A percentile compares a stretch with the other conserved stretches of the same genome.
These are phyloP conservation scores for Saccostrea echinata DNA, from an alignment of 1,140 invertebrate species.

Conservation along the genomic window DNA sequence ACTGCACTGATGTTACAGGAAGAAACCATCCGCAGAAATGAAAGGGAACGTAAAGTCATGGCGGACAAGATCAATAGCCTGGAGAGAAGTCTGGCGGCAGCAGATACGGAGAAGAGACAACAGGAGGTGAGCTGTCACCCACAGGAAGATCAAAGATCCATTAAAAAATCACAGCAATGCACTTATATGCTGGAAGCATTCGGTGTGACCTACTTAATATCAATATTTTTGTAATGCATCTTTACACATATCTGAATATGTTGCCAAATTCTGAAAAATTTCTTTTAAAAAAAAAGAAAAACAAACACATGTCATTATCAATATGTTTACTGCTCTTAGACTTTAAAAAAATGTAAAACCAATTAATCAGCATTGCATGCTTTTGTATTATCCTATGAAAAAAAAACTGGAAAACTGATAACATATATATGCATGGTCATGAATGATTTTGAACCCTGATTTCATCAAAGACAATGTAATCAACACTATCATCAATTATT, in stretches of 20 bases:
- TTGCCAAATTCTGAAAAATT: too few species aligned
- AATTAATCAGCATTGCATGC: too few species aligned
- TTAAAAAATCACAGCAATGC: neutral
- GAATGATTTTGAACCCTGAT: neutral
- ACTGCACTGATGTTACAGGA: constrained; percentile 80
- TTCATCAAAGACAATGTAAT: neutral
- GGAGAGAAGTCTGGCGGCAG: constrained; percentile 86
- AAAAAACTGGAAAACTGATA: neutral
- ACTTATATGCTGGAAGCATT: neutral
- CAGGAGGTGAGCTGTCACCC: constrained; percentile 63
- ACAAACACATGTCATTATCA: too few species aligned
- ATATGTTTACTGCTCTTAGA: too few species aligned
- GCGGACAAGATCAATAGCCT: constrained; percentile 89
- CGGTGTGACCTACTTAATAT: too few species aligned
- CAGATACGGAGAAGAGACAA: constrained; percentile 89
- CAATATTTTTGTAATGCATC: too few species aligned
- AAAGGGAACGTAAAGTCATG: constrained; percentile 87
- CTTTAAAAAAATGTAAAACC: too few species aligned
- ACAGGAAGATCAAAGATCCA: neutral
- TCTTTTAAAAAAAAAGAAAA: too few species aligned
- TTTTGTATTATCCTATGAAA: neutral
- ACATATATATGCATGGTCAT: neutral
- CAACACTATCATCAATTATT: constrained; percentile 1
- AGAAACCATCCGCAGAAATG: constrained; percentile 89
- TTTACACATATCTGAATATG: too few species aligned